A percentile compares a stretch with the other conserved stretches of the same genome.
These are phyloP conservation scores for Eptatretus atami DNA, from an alignment of 2,797 vertebrate species.

Conservation along the genomic window DNA sequence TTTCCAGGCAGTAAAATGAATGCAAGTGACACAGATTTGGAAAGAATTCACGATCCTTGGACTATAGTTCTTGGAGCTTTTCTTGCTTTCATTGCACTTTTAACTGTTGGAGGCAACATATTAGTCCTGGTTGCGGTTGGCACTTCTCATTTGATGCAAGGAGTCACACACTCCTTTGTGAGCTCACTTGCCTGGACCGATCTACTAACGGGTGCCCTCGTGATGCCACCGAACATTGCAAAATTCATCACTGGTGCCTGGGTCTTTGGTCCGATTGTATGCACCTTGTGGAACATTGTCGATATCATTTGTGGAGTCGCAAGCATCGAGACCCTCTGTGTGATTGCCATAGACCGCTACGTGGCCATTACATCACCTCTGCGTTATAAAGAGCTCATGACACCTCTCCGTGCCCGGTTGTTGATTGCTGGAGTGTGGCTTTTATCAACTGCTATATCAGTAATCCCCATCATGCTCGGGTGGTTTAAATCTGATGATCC, in stretches of 20 bases:
- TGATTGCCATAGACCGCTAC: background rate
- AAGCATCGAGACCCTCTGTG: background rate
- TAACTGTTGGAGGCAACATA: too few relatives aligned
- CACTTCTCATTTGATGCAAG: too few relatives aligned
- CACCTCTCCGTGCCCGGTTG: background rate
- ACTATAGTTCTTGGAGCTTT: too few relatives aligned
- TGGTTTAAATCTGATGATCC: background rate
- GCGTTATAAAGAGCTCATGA: slow-evolving; percentile 1
- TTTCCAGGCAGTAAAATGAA: too few relatives aligned
- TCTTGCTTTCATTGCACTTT: too few relatives aligned
- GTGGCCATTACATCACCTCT: background rate
- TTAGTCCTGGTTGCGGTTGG: too few relatives aligned
- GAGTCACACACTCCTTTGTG: slow-evolving; percentile 53
- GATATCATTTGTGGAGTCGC: background rate
- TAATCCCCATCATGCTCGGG: background rate
- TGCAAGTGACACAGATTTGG: too few relatives aligned
- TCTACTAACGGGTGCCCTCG: slow-evolving; percentile 67
- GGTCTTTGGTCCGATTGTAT: background rate
- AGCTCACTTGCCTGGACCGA: slow-evolving; percentile 79
- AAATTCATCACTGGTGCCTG: background rate
- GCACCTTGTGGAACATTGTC: background rate
- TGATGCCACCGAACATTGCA: slow-evolving; percentile 23
- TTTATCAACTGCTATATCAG: background rate
- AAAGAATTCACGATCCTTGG: too few relatives aligned
- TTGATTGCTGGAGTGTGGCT: slow-evolving; percentile 1